These are phyloP conservation scores for Catocala fraxini DNA, from an alignment of 2,888 invertebrate genomes.

Conservation along the genomic window DNA sequence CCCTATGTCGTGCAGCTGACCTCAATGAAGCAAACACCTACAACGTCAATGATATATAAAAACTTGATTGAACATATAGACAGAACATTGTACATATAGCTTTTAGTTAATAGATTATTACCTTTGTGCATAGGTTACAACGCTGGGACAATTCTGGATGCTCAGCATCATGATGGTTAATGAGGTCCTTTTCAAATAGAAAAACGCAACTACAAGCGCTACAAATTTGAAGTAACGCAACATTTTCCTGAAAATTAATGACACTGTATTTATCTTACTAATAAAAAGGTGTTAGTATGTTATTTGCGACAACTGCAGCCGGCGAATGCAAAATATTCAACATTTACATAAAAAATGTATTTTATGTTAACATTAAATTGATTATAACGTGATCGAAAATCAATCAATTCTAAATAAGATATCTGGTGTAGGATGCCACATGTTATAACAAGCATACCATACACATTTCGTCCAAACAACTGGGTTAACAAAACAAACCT, in stretches of 20 bases:
- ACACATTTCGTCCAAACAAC: too few relatives aligned
- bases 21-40: conserved; percentile 82
- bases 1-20: conserved; percentile 83
- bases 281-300: too few relatives aligned
- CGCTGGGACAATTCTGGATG: conserved; percentile 83
- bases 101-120: conserved; percentile 35
- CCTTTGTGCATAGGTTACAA: conserved; percentile 85
- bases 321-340: too few relatives aligned
- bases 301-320: too few relatives aligned
- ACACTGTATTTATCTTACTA: background rate
- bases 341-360: too few relatives aligned
- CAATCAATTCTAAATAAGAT: too few relatives aligned
- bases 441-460: too few relatives aligned
- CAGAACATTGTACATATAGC: background rate
- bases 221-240: conserved; percentile 64
- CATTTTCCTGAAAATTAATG: conserved; percentile 55
- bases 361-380: too few relatives aligned
- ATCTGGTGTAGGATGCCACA: too few relatives aligned
- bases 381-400: too few relatives aligned
- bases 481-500: too few relatives aligned
- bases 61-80: background rate
- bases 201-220: conserved; percentile 71
- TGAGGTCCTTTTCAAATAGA: conserved; percentile 67
- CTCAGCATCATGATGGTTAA: conserved; percentile 71
- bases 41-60: conserved; percentile 4